phyloP scores from a whole-genome alignment of 2,888 invertebrate species.

The Acleris cristana region DNA sequence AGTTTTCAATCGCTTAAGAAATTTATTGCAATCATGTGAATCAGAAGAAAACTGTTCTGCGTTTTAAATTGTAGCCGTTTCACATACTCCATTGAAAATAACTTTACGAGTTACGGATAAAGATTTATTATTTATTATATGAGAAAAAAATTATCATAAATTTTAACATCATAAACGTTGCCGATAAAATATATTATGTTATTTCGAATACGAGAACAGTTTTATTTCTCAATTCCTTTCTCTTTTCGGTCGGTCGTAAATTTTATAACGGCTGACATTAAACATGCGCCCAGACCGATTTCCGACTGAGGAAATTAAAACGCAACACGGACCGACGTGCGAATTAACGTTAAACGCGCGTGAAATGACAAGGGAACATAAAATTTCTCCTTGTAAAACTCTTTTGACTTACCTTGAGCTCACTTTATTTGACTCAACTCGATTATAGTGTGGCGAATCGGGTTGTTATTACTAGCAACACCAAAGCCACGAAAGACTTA shows the following conservation, averaged over 20 bases:
- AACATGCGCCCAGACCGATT: constrained; percentile 61
- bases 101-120: constrained; percentile 53
- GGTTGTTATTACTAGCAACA: constrained; percentile 68
- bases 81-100: constrained; percentile 24
- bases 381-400: constrained; percentile 70
- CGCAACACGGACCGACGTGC: constrained; percentile 63
- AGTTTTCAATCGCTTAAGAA: neutral
- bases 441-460: constrained; percentile 78
- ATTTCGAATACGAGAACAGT: constrained; percentile 68
- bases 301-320: constrained; percentile 65
- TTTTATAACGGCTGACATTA: constrained; percentile 58
- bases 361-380: constrained; percentile 78
- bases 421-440: constrained; percentile 63
- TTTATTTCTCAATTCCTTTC: constrained; percentile 69
- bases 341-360: constrained; percentile 76
- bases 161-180: constrained; percentile 62
- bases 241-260: constrained; percentile 60
- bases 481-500: constrained; percentile 44
- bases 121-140: constrained; percentile 63
- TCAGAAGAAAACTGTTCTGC: neutral
- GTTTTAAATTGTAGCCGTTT: constrained; percentile 5
- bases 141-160: constrained; percentile 62
- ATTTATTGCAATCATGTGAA: neutral
- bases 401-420: constrained; percentile 41
- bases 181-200: constrained; percentile 64